Evolutionary conservation across 2,888 invertebrate species (phyloP), one percentile per base, ranked within the genome.

Genomic region (Napeogenes inachia): DNA sequence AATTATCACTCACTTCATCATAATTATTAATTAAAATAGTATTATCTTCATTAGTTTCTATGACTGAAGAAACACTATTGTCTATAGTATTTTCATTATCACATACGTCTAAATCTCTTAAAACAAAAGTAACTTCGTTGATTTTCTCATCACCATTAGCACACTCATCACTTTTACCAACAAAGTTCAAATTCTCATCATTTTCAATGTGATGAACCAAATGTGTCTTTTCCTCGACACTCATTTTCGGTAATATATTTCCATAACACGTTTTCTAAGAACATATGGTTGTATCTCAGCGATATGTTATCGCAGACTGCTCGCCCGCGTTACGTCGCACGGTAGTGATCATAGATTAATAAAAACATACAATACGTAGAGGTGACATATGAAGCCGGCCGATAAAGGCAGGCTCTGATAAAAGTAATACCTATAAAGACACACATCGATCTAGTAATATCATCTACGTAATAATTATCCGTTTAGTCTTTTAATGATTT

Each of bases 181-280:
- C 45, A 57, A 33, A 56, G 38, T 57, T 56, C 56, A 60, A 42
- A 55, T 60, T 50, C 3, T 54, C 47, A 47, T 47, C 54, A 21
- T 54, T 55, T 54, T 61, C 59, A 6, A 45, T 60, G 30, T 42
- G 55, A 21, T 57, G 42, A 12, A 69, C 66, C 54, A 65, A 65
- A 21, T 62, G 73, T 63, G 73, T 68, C 54, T 75, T 76, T 76
- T 81, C 79, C 45, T 83, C 84, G 56, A 81, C 83, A 66, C 74
- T 78, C 87, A 88, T 87, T 73, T 68, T 76, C 57, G 57, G 47
- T 13, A 66, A 54, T 62, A 35, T 5, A 57, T 33, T 59, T 21
- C 30, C 35, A 58, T 45, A 54, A 73, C 57, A 47, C 54, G 66
- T 66, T 72, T 42, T 78, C 77, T 78, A 76, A 70, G 70, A 70